These are phyloP conservation scores for Hypothenemus hampei DNA, from an alignment of 1,140 invertebrate species.

Conservation along the genomic window DNA sequence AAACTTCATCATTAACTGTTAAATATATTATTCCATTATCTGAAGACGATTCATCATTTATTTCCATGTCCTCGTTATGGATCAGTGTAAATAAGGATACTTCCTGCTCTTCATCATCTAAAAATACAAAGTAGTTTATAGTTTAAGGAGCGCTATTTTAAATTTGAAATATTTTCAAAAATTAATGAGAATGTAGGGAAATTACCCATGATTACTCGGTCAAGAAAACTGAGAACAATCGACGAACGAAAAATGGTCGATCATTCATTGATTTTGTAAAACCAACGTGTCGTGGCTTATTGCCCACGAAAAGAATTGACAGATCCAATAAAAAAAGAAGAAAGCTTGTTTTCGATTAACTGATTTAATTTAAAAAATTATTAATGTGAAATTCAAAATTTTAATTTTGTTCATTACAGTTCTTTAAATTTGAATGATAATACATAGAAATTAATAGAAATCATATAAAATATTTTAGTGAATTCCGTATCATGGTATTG, in stretches of 20 bases:
- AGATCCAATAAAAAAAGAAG: too few relatives aligned
- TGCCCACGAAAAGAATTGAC: too few relatives aligned
- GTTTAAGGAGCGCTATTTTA: background rate
- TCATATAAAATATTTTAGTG: too few relatives aligned
- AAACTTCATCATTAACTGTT: slow-evolving; percentile 17
- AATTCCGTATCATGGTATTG: too few relatives aligned
- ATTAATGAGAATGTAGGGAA: slow-evolving; percentile 28
- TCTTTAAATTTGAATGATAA: too few relatives aligned
- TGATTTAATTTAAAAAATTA: too few relatives aligned
- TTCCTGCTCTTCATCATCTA: slow-evolving; percentile 9
- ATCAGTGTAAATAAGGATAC: slow-evolving; percentile 4
- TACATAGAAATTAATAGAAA: too few relatives aligned
- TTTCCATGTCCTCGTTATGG: slow-evolving; percentile 4
- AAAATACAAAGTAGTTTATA: slow-evolving; percentile 1
- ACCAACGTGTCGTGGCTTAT: too few relatives aligned
- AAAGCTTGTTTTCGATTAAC: too few relatives aligned
- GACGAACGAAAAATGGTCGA: background rate
- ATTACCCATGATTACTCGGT: slow-evolving; percentile 34
- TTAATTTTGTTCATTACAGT: too few relatives aligned
- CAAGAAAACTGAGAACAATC: background rate
- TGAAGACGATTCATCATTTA: background rate
- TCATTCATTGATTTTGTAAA: too few relatives aligned
- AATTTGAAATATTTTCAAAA: slow-evolving; percentile 12
- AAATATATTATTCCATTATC: slow-evolving; percentile 28
- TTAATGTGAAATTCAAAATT: too few relatives aligned